Percentiles rank a stretch among this genome's conserved stretches.
phyloP scores from a whole-genome alignment of 2,797 vertebrate genomes.

The Pseudochaenichthys georgianus region DNA sequence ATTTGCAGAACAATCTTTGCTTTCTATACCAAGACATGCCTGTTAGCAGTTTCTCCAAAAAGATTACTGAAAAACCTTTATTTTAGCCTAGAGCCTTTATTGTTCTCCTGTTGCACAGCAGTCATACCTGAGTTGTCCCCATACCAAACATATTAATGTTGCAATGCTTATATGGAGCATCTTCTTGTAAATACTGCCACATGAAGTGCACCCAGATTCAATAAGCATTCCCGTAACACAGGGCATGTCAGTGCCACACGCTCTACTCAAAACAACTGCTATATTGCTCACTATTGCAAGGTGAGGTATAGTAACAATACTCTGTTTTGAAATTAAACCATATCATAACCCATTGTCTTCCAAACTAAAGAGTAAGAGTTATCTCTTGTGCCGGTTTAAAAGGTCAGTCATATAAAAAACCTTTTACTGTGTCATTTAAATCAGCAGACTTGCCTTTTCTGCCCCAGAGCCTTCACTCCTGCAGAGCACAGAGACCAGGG shows the following conservation, averaged over 20 bases:
- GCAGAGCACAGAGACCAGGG: slow-evolving; percentile 21
- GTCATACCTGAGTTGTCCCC: not conserved
- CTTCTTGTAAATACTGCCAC: slow-evolving; percentile 1
- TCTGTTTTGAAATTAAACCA: slow-evolving; percentile 25
- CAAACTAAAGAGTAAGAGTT: slow-evolving; percentile 3
- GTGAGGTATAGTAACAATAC: slow-evolving; percentile 15
- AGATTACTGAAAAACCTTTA: not conserved
- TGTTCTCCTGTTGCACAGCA: not conserved
- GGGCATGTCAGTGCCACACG: not conserved
- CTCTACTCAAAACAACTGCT: slow-evolving; percentile 9
- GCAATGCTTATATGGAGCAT: not conserved
- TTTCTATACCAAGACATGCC: not conserved
- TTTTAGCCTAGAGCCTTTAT: not conserved
- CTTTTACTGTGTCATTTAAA: slow-evolving; percentile 41
- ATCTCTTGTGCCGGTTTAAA: slow-evolving; percentile 28
- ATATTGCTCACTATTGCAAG: slow-evolving; percentile 18
- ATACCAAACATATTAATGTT: not conserved
- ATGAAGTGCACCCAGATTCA: slow-evolving; percentile 1
- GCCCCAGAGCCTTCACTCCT: slow-evolving; percentile 15
- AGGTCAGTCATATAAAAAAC: slow-evolving; percentile 28
- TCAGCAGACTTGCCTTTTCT: slow-evolving; percentile 6
- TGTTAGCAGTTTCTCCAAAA: not conserved
- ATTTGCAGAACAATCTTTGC: not conserved
- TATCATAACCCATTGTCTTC: slow-evolving; percentile 1
- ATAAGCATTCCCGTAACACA: slow-evolving; percentile 17